Percentiles rank a stretch among this genome's conserved stretches.
These are phyloP conservation scores for Tenthredo scrophulariae DNA, from an alignment of 2,888 invertebrate species.

Conservation along the genomic window DNA sequence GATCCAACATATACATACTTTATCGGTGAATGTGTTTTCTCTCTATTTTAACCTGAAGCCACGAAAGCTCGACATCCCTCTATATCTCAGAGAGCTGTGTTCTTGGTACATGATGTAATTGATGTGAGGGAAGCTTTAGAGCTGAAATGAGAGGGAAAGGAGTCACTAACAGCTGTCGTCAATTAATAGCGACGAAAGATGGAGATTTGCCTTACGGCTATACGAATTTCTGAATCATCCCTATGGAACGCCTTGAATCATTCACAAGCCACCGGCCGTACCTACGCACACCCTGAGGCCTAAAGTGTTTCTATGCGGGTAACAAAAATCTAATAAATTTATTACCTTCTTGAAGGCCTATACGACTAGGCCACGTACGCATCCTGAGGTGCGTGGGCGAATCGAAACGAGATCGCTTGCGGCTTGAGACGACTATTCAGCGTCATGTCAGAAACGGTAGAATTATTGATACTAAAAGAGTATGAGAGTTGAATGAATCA, in stretches of 20 bases:
- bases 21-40: background rate
- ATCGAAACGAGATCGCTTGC: background rate
- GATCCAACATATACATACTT: background rate
- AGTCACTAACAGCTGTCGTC: background rate
- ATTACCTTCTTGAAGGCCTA: background rate
- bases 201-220: background rate
- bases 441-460: slow-evolving; percentile 15
- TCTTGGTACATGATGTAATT: background rate
- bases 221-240: slow-evolving; percentile 33
- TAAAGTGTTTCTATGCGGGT: background rate
- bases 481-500: background rate
- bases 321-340: slow-evolving; percentile 31
- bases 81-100: background rate
- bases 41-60: background rate
- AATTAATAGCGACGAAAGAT: slow-evolving; percentile 37
- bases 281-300: background rate
- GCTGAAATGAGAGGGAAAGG: slow-evolving; percentile 20
- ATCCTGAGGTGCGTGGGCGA: slow-evolving; percentile 31
- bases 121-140: background rate
- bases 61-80: background rate
- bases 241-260: slow-evolving; percentile 26
- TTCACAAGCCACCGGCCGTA: background rate
- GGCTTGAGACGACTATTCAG: background rate
- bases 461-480: slow-evolving; percentile 21
- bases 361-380: slow-evolving; percentile 20